Conservation (phyloP, 35 echinoderm and acorn worm genomes). For the Anneissia japonica region DNA sequence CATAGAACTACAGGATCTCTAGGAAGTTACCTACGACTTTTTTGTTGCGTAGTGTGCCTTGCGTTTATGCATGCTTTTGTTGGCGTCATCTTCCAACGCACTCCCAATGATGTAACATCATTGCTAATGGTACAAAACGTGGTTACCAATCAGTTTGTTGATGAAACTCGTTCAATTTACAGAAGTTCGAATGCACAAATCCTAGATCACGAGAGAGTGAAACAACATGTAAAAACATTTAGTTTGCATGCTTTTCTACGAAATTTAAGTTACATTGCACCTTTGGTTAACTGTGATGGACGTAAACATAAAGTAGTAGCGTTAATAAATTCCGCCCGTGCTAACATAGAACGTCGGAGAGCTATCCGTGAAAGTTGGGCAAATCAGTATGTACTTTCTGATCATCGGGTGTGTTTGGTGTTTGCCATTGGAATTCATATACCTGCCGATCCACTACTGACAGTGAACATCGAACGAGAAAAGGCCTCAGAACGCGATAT, state of each 20-base stretch:
- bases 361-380: conserved; percentile 80
- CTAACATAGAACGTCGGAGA: conserved; percentile 50
- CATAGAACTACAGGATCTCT: conserved; percentile 25
- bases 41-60: too few relatives aligned
- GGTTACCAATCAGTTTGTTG: not conserved
- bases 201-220: not conserved
- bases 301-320: conserved; percentile 14
- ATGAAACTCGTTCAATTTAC: not conserved
- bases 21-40: too few relatives aligned
- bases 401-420: conserved; percentile 46
- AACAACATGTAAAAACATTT: not conserved
- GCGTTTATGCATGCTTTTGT: not conserved
- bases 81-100: not conserved
- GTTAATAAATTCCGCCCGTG: conserved; percentile 47
- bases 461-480: conserved; percentile 53
- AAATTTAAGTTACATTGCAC: not conserved
- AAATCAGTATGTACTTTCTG: conserved; percentile 47
- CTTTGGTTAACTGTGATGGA: not conserved
- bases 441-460: conserved; percentile 7
- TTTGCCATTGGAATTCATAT: conserved; percentile 61
- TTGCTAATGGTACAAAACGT: not conserved
- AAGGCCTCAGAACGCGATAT: conserved; percentile 76
- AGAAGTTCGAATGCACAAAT: not conserved
- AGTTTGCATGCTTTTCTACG: not conserved
- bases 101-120: not conserved